phyloP scores from a whole-genome alignment of 23 tunicate genomes.

The Ascidia mentula region DNA sequence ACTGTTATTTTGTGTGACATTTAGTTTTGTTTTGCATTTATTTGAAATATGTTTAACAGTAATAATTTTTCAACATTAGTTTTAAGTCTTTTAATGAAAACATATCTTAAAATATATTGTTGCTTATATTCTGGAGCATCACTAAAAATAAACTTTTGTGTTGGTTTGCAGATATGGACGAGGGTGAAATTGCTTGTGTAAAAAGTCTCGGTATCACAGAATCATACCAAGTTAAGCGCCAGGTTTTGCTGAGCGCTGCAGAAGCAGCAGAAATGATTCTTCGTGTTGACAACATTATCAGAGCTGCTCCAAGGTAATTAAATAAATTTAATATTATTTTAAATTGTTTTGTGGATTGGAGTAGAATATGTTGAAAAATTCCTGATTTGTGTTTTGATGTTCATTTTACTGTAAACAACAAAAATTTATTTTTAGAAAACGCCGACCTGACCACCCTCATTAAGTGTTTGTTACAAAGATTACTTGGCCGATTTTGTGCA shows the following conservation, averaged over 20 bases:
- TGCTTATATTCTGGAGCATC: too few species aligned
- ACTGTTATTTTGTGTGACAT: too few species aligned
- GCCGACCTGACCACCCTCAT: conserved; percentile 19
- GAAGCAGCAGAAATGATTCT: conserved; percentile 99
- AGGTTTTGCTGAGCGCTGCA: conserved; percentile 80
- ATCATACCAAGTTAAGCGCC: conserved; percentile 93
- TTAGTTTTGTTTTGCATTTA: too few species aligned
- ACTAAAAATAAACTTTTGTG: too few species aligned
- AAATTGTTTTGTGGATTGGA: background rate
- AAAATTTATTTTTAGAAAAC: background rate
- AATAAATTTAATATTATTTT: background rate
- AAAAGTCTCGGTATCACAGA: conserved; percentile 87
- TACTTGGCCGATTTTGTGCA: background rate
- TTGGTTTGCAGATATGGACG: conserved; percentile 86
- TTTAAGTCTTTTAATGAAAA: too few species aligned
- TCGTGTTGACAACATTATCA: conserved; percentile 97
- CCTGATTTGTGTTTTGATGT: background rate
- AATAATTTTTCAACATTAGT: too few species aligned
- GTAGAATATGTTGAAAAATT: too few species aligned
- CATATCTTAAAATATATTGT: too few species aligned
- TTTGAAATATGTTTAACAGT: too few species aligned
- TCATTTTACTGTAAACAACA: background rate
- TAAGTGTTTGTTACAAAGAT: background rate
- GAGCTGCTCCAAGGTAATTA: conserved; percentile 85
- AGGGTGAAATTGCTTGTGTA: conserved; percentile 86